A percentile compares a stretch with the other conserved stretches of the same genome.
These are phyloP conservation scores for Phoxinus dragarum DNA, from an alignment of 2,797 vertebrate genomes.

Conservation along the genomic window DNA sequence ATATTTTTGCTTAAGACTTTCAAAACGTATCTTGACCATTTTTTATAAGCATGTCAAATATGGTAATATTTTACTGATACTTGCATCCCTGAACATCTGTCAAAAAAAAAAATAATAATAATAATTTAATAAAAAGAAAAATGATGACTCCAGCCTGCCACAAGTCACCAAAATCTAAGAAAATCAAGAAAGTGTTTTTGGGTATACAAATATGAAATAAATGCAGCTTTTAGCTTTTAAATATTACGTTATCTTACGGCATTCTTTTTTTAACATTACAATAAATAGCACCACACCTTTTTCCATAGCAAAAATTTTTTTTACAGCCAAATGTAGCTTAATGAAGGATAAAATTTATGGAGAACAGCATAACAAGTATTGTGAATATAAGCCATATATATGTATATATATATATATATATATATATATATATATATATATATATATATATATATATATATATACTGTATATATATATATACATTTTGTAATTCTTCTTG, in stretches of 20 bases:
- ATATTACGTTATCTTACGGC: background rate
- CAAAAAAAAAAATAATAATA: background rate
- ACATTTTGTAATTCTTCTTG: background rate
- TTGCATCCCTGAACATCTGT: background rate
- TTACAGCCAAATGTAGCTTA: background rate
- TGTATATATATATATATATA: background rate
- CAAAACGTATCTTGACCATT: conserved; percentile 57
- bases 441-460: background rate
- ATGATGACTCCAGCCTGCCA: background rate
- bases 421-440: background rate
- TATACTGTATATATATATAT: background rate
- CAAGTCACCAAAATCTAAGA: background rate
- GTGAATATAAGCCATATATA: background rate
- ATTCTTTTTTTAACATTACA: background rate
- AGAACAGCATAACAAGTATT: background rate
- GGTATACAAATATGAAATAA: background rate
- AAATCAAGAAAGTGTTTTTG: background rate
- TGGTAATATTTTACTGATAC: background rate
- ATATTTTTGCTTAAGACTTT: conserved; percentile 60
- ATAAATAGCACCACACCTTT: background rate
- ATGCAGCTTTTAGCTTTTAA: background rate
- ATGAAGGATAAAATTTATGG: background rate
- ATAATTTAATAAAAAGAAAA: background rate
- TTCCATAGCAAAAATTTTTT: background rate
- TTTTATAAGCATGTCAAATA: conserved; percentile 19